These are phyloP conservation scores for Tetragonula clypearis DNA, from an alignment of 1,140 invertebrate genomes.

Conservation along the genomic window DNA sequence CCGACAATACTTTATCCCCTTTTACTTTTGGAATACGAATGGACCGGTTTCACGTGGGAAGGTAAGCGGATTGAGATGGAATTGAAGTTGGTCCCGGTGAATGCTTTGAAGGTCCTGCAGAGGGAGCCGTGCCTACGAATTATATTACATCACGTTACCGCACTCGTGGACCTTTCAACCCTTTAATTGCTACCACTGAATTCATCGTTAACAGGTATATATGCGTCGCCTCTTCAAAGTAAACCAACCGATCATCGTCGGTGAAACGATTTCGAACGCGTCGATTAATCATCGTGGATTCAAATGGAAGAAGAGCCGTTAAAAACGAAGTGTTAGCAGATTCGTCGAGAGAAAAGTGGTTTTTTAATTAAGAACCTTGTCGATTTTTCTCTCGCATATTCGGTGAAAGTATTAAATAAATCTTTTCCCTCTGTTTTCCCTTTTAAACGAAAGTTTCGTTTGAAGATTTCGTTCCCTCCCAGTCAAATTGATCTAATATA, in stretches of 20 bases:
- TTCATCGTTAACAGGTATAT: slow-evolving; percentile 62
- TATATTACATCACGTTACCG: slow-evolving; percentile 62
- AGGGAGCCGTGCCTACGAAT: slow-evolving; percentile 64
- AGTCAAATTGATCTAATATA: no score
- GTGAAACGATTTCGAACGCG: slow-evolving; percentile 64
- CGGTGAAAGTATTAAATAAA: neutral
- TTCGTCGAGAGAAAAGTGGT: neutral
- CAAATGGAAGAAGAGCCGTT: slow-evolving; percentile 46
- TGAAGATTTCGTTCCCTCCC: neutral
- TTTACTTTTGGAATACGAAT: slow-evolving; percentile 68
- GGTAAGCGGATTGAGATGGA: slow-evolving; percentile 75
- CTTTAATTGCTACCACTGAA: slow-evolving; percentile 70
- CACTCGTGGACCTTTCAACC: slow-evolving; percentile 67
- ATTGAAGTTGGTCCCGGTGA: slow-evolving; percentile 70
- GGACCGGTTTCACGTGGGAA: slow-evolving; percentile 56
- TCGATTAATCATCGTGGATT: slow-evolving; percentile 60
- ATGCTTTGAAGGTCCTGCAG: slow-evolving; percentile 68
- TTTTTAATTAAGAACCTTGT: slow-evolving; percentile 12
- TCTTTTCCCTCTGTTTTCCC: no score
- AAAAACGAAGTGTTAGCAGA: slow-evolving; percentile 27
- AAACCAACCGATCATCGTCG: slow-evolving; percentile 63
- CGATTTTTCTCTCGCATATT: neutral
- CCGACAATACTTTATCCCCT: slow-evolving; percentile 63
- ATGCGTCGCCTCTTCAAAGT: slow-evolving; percentile 64
- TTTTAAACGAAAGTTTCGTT: neutral